A percentile compares a stretch with the other conserved stretches of the same genome.
Evolutionary conservation across 2,113 vertebrate genomes (phyloP).

Genomic region (Coptodon bakossiorum): DNA sequence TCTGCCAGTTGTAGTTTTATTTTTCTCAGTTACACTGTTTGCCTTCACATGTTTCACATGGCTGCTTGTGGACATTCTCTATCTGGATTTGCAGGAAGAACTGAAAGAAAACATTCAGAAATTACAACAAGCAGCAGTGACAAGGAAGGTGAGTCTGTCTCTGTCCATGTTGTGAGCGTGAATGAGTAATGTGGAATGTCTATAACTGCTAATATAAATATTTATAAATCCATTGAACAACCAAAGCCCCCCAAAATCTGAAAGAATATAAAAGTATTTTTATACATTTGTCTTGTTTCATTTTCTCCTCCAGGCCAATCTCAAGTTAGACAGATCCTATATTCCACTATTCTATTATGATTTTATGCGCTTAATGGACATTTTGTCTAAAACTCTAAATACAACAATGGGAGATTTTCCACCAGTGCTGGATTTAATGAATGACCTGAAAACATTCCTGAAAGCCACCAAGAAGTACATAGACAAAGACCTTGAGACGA

Average conservation of each 20-base stretch:
- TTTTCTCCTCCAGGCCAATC: background rate
- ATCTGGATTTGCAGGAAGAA: background rate
- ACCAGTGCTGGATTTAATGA: rapidly evolving
- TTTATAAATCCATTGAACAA: background rate
- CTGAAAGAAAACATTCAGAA: background rate
- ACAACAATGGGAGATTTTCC: rapidly evolving
- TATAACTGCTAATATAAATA: background rate
- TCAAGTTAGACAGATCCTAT: background rate
- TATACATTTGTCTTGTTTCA: rapidly evolving
- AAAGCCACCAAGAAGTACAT: background rate
- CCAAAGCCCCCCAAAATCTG: background rate
- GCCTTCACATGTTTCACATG: background rate
- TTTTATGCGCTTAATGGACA: background rate
- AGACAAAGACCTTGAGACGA: background rate
- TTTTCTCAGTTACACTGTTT: too few species aligned
- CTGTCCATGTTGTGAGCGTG: background rate
- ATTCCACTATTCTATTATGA: background rate
- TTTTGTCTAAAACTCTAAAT: background rate
- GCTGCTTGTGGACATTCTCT: background rate
- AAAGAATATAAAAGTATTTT: background rate
- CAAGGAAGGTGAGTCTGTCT: background rate
- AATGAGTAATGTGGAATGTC: background rate
- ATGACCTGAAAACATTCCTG: background rate
- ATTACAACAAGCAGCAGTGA: background rate
- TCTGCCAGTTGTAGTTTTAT: too few species aligned